Evolutionary conservation across 2,797 vertebrate genomes (phyloP).

Genomic region (Sylvia borin): DNA sequence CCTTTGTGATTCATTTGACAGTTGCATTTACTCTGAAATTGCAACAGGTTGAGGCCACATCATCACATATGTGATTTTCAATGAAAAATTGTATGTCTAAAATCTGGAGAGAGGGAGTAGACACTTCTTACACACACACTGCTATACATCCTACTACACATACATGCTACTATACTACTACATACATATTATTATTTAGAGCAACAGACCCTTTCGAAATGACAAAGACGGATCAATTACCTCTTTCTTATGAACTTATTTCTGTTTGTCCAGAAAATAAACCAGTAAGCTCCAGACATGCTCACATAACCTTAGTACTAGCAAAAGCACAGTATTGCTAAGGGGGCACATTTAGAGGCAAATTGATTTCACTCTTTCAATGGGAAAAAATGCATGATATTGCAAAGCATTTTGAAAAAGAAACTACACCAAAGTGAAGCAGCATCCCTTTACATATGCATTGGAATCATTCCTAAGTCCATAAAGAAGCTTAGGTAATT

Average conservation of each 20-base stretch:
- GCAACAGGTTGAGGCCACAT: not conserved
- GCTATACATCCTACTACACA: too few species aligned
- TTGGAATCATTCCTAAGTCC: not conserved
- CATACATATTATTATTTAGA: not conserved
- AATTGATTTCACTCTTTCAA: slow-evolving; percentile 22
- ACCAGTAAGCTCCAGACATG: not conserved
- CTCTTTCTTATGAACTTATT: not conserved
- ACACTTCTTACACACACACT: not conserved
- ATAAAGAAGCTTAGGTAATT: slow-evolving; percentile 1
- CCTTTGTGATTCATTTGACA: not conserved
- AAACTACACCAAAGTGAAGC: not conserved
- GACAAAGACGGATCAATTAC: not conserved
- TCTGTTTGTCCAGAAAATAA: not conserved
- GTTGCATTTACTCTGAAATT: not conserved
- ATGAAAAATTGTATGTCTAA: not conserved
- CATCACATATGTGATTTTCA: not conserved
- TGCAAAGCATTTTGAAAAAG: not conserved
- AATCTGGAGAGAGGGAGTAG: not conserved
- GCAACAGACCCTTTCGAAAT: not conserved
- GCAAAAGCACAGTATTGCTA: not conserved
- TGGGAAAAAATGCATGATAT: slow-evolving; percentile 7
- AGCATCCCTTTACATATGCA: not conserved
- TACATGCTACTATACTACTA: too few species aligned
- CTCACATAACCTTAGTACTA: not conserved
- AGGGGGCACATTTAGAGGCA: not conserved